Conservation (phyloP, 2,797 vertebrate genomes). For the Geotrypetes seraphini region DNA sequence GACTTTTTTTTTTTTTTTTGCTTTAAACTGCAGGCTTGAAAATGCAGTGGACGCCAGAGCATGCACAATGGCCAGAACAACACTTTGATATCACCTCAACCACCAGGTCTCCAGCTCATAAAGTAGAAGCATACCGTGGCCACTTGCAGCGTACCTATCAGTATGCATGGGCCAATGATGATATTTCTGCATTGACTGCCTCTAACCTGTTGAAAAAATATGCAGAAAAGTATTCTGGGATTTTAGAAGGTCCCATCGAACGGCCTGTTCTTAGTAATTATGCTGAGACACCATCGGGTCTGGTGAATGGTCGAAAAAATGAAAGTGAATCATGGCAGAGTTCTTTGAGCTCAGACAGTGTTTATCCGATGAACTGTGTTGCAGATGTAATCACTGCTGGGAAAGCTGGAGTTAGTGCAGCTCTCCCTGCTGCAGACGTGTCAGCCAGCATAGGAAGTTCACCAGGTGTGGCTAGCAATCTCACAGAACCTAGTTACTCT, state of each 20-base stretch:
- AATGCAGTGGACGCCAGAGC: conserved; percentile 99
- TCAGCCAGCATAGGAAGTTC: conserved; percentile 88
- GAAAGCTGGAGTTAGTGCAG: conserved; percentile 86
- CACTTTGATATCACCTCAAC: conserved; percentile 98
- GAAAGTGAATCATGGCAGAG: conserved; percentile 91
- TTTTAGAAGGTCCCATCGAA: conserved; percentile 88
- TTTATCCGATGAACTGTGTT: conserved; percentile 95
- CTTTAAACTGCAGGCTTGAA: conserved; percentile 79
- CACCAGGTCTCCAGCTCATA: conserved; percentile 95
- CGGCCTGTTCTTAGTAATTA: conserved; percentile 87
- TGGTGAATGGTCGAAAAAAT: conserved; percentile 88
- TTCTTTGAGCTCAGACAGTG: conserved; percentile 70
- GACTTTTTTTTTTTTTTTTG: background rate
- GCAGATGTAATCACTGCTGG: conserved; percentile 87
- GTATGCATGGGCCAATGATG: conserved; percentile 97
- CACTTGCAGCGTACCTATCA: conserved; percentile 96
- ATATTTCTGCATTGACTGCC: conserved; percentile 95
- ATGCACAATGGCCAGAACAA: conserved; percentile 98
- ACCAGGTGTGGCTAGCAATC: conserved; percentile 84
- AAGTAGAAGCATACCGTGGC: conserved; percentile 93
- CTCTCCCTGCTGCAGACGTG: conserved; percentile 83
- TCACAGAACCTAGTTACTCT: conserved; percentile 89
- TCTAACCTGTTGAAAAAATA: conserved; percentile 98
- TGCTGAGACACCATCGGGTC: conserved; percentile 73
- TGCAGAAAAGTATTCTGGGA: conserved; percentile 96